These are phyloP conservation scores for Indri indri DNA, from an alignment of 2,113 vertebrate species.

Conservation along the genomic window DNA sequence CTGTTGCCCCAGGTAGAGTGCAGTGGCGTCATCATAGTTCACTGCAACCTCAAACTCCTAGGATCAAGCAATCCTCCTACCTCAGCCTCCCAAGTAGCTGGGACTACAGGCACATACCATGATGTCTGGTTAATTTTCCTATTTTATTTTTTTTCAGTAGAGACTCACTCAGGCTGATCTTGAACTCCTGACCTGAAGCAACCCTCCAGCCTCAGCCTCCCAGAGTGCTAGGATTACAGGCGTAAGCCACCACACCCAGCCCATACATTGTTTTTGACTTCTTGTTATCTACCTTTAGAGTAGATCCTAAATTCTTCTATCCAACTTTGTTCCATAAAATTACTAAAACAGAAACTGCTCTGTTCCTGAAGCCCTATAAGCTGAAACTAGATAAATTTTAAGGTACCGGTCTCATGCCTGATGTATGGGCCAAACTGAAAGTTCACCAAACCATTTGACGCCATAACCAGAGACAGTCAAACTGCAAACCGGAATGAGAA, in stretches of 20 bases:
- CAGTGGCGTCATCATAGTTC: background rate
- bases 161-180: background rate
- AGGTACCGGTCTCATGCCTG: background rate
- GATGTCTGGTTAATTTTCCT: too few species aligned
- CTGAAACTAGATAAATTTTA: background rate
- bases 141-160: background rate
- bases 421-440: background rate
- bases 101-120: too few species aligned
- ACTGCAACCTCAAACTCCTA: background rate
- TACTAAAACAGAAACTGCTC: background rate
- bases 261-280: background rate
- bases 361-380: background rate
- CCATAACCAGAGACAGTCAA: background rate
- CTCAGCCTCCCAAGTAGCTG: too few species aligned
- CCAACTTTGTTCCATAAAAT: background rate
- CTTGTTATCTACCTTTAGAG: background rate
- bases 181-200: background rate
- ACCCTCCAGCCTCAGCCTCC: background rate
- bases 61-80: background rate
- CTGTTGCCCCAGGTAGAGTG: background rate
- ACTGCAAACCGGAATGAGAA: background rate
- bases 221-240: background rate
- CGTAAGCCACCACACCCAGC: background rate
- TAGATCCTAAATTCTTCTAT: background rate
- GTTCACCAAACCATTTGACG: background rate